Conservation (phyloP, 2,113 vertebrate genomes). For the Chlorocebus sabaeus region DNA sequence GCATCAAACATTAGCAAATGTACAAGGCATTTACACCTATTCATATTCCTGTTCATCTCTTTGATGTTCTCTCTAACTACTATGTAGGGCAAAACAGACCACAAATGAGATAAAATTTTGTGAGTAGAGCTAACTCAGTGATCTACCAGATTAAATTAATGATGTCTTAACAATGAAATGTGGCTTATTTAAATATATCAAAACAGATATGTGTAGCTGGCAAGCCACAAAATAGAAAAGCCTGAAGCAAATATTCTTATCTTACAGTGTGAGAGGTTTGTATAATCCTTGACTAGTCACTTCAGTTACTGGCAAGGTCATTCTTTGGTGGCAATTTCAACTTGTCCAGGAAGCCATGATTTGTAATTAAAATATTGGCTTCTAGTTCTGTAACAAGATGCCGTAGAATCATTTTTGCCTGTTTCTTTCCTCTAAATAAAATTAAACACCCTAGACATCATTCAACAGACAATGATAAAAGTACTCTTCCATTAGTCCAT, state of each 20-base stretch:
- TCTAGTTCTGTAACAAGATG: not conserved
- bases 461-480: not conserved
- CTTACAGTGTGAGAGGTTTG: not conserved
- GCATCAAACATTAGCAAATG: not conserved
- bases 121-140: not conserved
- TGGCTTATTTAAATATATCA: not conserved
- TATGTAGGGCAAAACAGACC: not conserved
- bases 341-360: not conserved
- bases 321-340: not conserved
- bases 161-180: not conserved
- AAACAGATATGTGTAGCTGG: not conserved
- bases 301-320: not conserved
- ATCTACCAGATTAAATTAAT: not conserved
- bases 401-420: not conserved
- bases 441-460: not conserved
- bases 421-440: not conserved
- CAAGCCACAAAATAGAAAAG: not conserved
- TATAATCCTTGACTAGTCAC: not conserved
- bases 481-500: no score
- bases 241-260: not conserved
- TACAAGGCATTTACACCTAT: not conserved
- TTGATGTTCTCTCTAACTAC: not conserved
- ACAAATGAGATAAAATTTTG: not conserved
- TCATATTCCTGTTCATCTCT: not conserved
- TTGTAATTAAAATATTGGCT: not conserved